Conservation (phyloP, 1,140 invertebrate genomes). For the Portunus trituberculatus region DNA sequence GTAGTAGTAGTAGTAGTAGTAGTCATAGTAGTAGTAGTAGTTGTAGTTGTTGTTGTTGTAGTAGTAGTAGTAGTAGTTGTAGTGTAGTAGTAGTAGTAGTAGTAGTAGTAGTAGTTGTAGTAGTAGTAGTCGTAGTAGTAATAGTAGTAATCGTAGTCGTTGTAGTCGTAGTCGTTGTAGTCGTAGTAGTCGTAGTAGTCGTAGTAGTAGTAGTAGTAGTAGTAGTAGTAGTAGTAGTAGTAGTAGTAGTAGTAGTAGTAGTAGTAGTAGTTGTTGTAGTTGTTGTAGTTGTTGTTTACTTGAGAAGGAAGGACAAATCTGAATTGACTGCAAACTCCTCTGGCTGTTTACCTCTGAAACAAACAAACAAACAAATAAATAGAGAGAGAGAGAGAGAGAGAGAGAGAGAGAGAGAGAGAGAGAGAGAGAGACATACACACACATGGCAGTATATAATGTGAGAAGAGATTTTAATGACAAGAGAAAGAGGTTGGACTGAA, state of each 20-base stretch:
- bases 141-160: too few species aligned
- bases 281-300: neutral
- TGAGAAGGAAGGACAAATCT: constrained; percentile 84
- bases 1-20: constrained; percentile 23
- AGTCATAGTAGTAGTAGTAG: too few species aligned
- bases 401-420: neutral
- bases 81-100: too few species aligned
- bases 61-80: constrained; percentile 78
- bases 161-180: too few species aligned
- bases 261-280: neutral
- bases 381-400: neutral
- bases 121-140: too few species aligned
- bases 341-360: constrained; percentile 82
- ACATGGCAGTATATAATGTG: neutral
- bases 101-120: constrained; percentile 8
- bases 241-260: too few species aligned
- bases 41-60: neutral
- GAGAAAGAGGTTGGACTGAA: too few species aligned
- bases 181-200: neutral
- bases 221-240: constrained; percentile 6
- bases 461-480: too few species aligned
- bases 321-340: constrained; percentile 82
- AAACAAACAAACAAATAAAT: constrained; percentile 60
- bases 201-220: neutral
- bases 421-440: neutral